Base-by-base conservation (phyloP, 2,797 vertebrate species). In the Darevskia mixta region DNA sequence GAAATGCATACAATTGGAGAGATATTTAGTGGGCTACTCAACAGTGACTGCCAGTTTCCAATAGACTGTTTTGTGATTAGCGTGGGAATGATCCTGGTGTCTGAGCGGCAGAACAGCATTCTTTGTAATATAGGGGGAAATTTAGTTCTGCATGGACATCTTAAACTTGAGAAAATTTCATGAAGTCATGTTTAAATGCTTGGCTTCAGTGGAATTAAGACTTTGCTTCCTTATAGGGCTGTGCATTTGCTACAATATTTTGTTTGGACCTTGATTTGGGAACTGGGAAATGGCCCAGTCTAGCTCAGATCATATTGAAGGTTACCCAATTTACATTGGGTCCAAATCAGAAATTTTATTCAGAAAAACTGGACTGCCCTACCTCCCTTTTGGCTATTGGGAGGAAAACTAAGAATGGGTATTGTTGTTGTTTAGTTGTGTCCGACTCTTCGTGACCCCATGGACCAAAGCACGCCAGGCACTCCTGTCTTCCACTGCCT, bases 1-100 rank as follows among this genome's bases (percentile, higher is more conserved):
- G 89, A 95, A 97, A 95, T 93, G 92, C 96, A 95, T 96, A 95
- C 92, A 96, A 95, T 96, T 95, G 85, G 85, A 94, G 92, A 94
- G 75, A 75, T 91, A 94, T 94, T 94, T 92, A 92, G 87, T 91
- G 23, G 92, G 90, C 79, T 95, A 35, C 87, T 94, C 86, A 0
- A 86, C 82, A 79, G 87, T 83, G 88, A 92, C 91, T 95, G 93
- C 91, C 94, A 96, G 87, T 94, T 96, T 96, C 93, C 93, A 90
- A 90, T 94, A 89, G 86, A 41, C 43, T 92, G 91, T 93, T 91
- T 93, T 95, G 95, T 93, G 93, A 93, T 92, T 83, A 86, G 89
- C 69, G 86, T 85, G 83, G 85, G 88, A 86, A 93, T 92, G 86
- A 92, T 92, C 91, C 45, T 90, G 83, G 83, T 91, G 91, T 95